Base-by-base conservation (phyloP, 1,140 invertebrate genomes). In the Papilio xuthus region DNA sequence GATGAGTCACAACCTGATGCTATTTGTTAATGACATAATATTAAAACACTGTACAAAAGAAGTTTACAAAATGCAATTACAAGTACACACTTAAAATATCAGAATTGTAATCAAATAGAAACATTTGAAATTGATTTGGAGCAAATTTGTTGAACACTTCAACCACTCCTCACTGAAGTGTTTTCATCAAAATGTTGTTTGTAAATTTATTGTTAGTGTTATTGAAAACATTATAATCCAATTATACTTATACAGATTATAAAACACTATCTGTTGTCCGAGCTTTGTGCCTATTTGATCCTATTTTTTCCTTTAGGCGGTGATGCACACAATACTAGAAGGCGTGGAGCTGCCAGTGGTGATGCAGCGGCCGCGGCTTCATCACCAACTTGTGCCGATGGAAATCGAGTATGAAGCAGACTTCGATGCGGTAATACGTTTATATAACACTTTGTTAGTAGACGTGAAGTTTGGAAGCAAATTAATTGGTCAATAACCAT, bases 361-460 rank as follows among this genome's bases (percentile, higher is more conserved):
- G 0, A 95, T 99, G 7, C 97, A 98, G 88, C 94, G 95, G 0
- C 96, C 96, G 1, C 95, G 99, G 78, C 92, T 99, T 69, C 99
- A 99, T 93, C 98, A 99, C 93, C 99, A 99, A 88, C 94, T 99
- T 2, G 95, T 96, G 74, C 99, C 99, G 0, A 97, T 98, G 95
- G 86, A 95, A 70, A 84, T 99, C 0, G 90, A 95, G 53, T 97
- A 98, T 87, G 99, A 99, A 91, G 92, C 93, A 23, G 96, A 89
- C 70, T 93, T 94, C 77, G 83, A 93, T 80, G 42, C 84, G 82
- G 94, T 94, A 84, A 85, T 37, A 78, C 32, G 6, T 41, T 32
- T 73, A 37, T 23, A 63, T 12, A 18, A 67, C 1, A 28, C 26
- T 67, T 28, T 28, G 12, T 67, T 28, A 4, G 42, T 10, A 12